Evolutionary conservation across 2,113 vertebrate genomes (phyloP).

Genomic region (Spilogale gracilis): DNA sequence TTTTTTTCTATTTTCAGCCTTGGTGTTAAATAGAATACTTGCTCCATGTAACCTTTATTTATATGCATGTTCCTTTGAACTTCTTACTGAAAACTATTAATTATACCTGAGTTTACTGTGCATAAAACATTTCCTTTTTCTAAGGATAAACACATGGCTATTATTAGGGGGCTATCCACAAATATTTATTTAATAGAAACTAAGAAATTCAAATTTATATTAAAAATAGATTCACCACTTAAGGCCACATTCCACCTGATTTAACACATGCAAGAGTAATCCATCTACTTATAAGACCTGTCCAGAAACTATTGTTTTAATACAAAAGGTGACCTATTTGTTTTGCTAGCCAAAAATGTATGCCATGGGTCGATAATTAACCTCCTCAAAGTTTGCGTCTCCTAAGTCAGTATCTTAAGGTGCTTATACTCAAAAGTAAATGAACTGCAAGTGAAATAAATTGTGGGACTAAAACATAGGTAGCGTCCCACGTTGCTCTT

Average conservation of each 20-base stretch:
- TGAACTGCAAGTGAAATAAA: constrained; percentile 50
- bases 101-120: not conserved
- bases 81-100: constrained; percentile 34
- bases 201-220: constrained; percentile 51
- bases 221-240: constrained; percentile 24
- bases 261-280: constrained; percentile 43
- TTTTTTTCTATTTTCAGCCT: not conserved
- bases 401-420: constrained; percentile 26
- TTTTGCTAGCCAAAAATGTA: constrained; percentile 42
- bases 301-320: constrained; percentile 55
- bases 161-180: not conserved
- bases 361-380: constrained; percentile 46
- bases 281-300: not conserved
- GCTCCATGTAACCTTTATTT: constrained; percentile 13
- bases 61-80: not conserved
- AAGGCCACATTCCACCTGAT: constrained; percentile 42
- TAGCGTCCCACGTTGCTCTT: constrained; percentile 37
- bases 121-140: constrained; percentile 25
- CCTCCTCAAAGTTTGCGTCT: constrained; percentile 3
- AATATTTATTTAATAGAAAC: constrained; percentile 56
- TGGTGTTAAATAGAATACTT: not conserved
- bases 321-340: constrained; percentile 57
- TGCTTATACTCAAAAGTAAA: constrained; percentile 46
- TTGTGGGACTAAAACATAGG: constrained; percentile 19
- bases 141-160: not conserved